These are phyloP conservation scores for Drosophila micromelanica DNA, from an alignment of 1,140 invertebrate species.

Conservation along the genomic window DNA sequence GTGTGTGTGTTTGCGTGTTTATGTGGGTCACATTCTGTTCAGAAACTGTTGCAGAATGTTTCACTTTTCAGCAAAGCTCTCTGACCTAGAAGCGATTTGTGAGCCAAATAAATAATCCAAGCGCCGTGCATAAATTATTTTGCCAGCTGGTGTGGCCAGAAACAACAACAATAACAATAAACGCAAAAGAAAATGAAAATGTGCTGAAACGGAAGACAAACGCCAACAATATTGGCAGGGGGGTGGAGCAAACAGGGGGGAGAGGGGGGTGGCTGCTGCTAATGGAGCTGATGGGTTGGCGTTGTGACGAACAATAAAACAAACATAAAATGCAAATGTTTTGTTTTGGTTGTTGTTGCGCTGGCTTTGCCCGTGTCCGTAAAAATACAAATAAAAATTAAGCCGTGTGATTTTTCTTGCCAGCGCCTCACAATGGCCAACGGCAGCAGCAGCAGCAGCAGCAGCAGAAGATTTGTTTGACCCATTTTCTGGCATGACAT, in stretches of 20 bases:
- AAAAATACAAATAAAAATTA: constrained; percentile 75
- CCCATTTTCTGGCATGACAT: constrained; percentile 75
- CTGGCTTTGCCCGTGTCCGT: constrained; percentile 49
- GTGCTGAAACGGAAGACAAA: constrained; percentile 30
- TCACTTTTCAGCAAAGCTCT: constrained; percentile 44
- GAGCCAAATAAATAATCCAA: constrained; percentile 45
- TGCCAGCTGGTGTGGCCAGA: constrained; percentile 13
- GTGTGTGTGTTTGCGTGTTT: background rate
- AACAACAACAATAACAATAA: constrained; percentile 27
- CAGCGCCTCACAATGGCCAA: constrained; percentile 36
- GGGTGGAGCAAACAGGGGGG: no score
- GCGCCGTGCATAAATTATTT: constrained; percentile 47
- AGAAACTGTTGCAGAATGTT: constrained; percentile 33
- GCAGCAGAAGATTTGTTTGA: constrained; percentile 74
- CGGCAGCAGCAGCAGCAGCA: constrained; percentile 19
- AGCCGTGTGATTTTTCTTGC: constrained; percentile 78
- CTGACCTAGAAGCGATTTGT: constrained; percentile 44
- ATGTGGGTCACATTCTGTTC: constrained; percentile 31
- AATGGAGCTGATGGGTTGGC: constrained; percentile 11
- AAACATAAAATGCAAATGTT: constrained; percentile 78
- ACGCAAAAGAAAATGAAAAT: constrained; percentile 48
- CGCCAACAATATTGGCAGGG: no score
- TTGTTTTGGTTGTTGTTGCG: constrained; percentile 22
- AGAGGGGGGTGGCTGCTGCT: constrained; percentile 16
- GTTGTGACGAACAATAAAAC: constrained; percentile 69